phyloP scores from a whole-genome alignment of 1,140 invertebrate genomes.

The Scylla paramamosain region DNA sequence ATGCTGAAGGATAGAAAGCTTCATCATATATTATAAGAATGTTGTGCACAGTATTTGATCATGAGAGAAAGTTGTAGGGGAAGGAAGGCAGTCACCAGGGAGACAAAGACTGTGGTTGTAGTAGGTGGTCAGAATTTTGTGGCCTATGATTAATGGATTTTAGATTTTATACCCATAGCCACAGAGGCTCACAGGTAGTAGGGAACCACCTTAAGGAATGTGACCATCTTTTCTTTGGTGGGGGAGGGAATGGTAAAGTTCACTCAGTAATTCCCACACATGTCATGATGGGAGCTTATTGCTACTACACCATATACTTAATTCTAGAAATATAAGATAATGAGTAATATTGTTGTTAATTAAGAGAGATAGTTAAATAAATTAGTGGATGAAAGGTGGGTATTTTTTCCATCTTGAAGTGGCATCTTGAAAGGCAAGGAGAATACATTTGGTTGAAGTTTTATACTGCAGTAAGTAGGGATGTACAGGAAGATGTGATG shows the following conservation, averaged over 20 bases:
- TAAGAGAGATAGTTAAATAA: no score
- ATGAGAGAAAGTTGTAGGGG: background rate
- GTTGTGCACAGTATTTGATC: background rate
- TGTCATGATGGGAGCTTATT: background rate
- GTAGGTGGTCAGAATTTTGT: conserved; percentile 1
- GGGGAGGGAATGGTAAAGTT: background rate
- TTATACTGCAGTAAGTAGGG: no score
- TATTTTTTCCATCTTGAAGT: no score
- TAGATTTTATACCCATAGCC: conserved; percentile 49
- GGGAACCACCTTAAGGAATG: conserved; percentile 61
- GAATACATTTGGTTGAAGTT: no score
- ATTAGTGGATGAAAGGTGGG: no score
- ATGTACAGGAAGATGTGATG: no score
- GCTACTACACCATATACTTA: no score
- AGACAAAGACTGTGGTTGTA: conserved; percentile 3
- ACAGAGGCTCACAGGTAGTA: conserved; percentile 51
- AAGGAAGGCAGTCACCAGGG: background rate
- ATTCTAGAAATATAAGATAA: no score
- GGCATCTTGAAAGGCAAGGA: no score
- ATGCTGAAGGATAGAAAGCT: no score
- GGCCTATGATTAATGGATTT: conserved; percentile 68
- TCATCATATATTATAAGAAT: no score
- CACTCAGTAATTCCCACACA: background rate
- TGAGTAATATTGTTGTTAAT: no score
- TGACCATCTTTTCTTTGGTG: conserved; percentile 1